These are phyloP conservation scores for Coluber constrictor DNA, from an alignment of 2,797 vertebrate species.

Conservation along the genomic window DNA sequence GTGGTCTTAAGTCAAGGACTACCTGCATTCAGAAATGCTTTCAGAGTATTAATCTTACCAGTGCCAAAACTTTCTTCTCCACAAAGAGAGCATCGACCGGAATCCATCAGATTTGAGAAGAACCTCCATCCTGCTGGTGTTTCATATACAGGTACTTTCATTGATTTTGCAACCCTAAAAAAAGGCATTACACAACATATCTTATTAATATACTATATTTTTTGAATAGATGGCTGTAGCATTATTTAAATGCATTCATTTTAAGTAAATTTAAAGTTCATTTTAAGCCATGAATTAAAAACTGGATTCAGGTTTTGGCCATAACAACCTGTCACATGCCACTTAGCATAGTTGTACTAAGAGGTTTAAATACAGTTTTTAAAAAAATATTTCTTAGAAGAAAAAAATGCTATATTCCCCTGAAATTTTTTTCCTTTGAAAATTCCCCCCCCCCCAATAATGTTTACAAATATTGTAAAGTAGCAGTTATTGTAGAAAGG, in stretches of 20 bases:
- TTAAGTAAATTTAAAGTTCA: too few species aligned
- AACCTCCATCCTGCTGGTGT: slow-evolving; percentile 96
- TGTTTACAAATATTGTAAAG: background rate
- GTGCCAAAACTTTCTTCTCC: slow-evolving; percentile 98
- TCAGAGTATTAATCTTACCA: slow-evolving; percentile 71
- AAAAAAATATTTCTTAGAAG: background rate
- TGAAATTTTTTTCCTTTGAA: background rate
- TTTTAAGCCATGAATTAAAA: background rate
- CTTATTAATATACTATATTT: background rate
- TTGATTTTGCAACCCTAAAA: slow-evolving; percentile 90
- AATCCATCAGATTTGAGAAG: slow-evolving; percentile 98
- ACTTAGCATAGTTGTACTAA: background rate
- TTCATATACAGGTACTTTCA: slow-evolving; percentile 96
- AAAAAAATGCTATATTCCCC: background rate
- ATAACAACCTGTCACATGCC: background rate
- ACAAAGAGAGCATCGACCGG: slow-evolving; percentile 93
- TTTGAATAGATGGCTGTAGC: background rate
- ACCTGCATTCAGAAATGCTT: background rate
- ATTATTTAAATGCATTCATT: background rate
- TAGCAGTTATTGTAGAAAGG: background rate
- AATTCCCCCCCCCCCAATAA: background rate
- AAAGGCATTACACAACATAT: slow-evolving; percentile 49
- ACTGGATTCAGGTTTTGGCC: background rate
- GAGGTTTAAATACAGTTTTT: background rate
- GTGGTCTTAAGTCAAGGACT: too few species aligned